Evolutionary conservation across 92 coral and sea anemone species (phyloP), one percentile per base, ranked within the genome.

Genomic region (Scolanthus callimorphus): DNA sequence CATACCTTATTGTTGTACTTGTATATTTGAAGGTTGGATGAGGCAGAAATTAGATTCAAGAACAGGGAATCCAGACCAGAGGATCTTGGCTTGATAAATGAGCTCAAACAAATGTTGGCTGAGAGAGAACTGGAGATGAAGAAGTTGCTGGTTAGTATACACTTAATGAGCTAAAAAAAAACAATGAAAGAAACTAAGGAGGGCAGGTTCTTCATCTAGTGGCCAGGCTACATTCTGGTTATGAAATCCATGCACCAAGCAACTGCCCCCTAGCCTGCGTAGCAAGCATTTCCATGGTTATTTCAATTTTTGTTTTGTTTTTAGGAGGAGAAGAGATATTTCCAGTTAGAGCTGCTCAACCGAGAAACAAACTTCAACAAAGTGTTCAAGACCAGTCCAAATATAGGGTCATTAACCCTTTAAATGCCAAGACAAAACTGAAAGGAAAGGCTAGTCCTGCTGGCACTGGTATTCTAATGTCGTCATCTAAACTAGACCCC

Each of bases 281-380:
- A n/a, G n/a, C n/a, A n/a, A n/a, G n/a, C n/a, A n/a, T n/a, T n/a
- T n/a, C n/a, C n/a, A n/a, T n/a, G n/a, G n/a, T n/a, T n/a, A n/a
- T n/a, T n/a, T n/a, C n/a, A n/a, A n/a, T n/a, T 50, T 2, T 69
- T 37, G 39, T 50, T 4, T 31, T 29, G 9, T 31, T 59, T 68
- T 30, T 34, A 91, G 96, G 97, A 92, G 60, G 98, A 92, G 44
- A 92, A 92, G 71, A 66, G 98, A 27, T 92, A 88, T 63, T 92
- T 88, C 67, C 98, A 92, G 54, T 49, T 92, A 66, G 98, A 92
- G 45, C 81, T 92, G 19, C 67, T 92, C 27, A 92, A 92, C 96
- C 76, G 98, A 59, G 98, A 92, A 54, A 92, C 98, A 20, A 92
- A 92, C 77, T 92, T 92, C 79, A 92, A 92, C 82, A 92, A 88